These are phyloP conservation scores for Aphelenchoides fujianensis DNA, from an alignment of 1,140 invertebrate genomes.

Conservation along the genomic window DNA sequence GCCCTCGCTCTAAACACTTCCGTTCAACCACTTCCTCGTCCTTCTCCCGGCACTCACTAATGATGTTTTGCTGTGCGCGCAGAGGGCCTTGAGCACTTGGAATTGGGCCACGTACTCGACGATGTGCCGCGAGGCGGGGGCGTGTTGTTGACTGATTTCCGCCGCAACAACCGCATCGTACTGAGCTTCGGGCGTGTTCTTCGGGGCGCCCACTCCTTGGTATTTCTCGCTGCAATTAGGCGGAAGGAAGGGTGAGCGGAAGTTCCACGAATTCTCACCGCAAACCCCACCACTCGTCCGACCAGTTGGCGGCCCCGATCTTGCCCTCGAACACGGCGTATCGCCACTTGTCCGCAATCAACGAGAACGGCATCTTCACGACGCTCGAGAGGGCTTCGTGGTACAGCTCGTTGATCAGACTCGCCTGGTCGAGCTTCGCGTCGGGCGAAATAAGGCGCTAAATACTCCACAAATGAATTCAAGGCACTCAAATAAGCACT, in stretches of 20 bases:
- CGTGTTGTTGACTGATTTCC: slow-evolving; percentile 43
- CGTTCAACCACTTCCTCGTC: background rate
- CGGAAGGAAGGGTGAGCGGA: too few relatives aligned
- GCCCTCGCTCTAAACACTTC: slow-evolving; percentile 39
- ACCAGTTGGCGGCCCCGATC: slow-evolving; percentile 34
- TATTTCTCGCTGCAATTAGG: slow-evolving; percentile 46
- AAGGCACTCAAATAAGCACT: slow-evolving; percentile 24
- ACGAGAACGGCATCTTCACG: slow-evolving; percentile 43
- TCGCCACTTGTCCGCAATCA: slow-evolving; percentile 42
- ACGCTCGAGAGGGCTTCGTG: slow-evolving; percentile 41
- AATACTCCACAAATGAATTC: slow-evolving; percentile 27
- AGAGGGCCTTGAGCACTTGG: slow-evolving; percentile 51
- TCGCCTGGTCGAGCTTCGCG: slow-evolving; percentile 15
- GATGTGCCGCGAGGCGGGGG: slow-evolving; percentile 43
- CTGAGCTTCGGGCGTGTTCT: slow-evolving; percentile 19
- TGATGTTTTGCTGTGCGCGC: slow-evolving; percentile 22
- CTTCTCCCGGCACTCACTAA: background rate
- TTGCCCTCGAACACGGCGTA: slow-evolving; percentile 39
- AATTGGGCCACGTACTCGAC: slow-evolving; percentile 46
- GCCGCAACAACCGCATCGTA: slow-evolving; percentile 39
- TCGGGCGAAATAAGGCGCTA: slow-evolving; percentile 32
- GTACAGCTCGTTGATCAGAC: slow-evolving; percentile 37
- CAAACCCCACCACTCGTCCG: slow-evolving; percentile 42
- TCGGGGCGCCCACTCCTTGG: slow-evolving; percentile 40
- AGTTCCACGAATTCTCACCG: slow-evolving; percentile 25